Evolutionary conservation across 64 coral and sea anemone genomes (phyloP).

Genomic region (Montipora foliosa): DNA sequence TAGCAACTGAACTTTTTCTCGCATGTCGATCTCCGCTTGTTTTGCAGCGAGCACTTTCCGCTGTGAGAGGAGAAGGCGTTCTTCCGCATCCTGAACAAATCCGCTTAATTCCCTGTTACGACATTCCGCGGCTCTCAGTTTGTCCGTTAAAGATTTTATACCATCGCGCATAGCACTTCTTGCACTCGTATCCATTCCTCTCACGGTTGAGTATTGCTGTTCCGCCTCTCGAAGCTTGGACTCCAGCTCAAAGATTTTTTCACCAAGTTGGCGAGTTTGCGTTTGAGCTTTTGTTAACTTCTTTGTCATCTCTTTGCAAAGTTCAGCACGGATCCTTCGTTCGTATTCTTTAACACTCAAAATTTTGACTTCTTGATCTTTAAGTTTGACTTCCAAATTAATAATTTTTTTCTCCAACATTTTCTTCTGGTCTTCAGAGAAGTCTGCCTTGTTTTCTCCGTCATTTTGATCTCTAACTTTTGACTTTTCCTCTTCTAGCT

Average conservation of each 20-base stretch:
- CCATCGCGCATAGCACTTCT: conserved; percentile 23
- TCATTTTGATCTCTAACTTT: background rate
- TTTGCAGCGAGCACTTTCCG: conserved; percentile 34
- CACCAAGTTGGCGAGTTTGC: conserved; percentile 24
- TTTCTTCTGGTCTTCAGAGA: conserved; percentile 49
- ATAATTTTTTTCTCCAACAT: conserved; percentile 54
- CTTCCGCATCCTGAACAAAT: conserved; percentile 33
- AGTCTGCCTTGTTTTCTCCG: conserved; percentile 33
- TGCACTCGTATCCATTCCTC: conserved; percentile 22
- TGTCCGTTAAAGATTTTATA: conserved; percentile 24
- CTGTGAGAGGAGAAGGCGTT: conserved; percentile 23
- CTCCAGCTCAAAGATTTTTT: conserved; percentile 50
- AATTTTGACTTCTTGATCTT: conserved; percentile 52
- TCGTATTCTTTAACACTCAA: conserved; percentile 55
- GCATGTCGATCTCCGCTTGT: conserved; percentile 40
- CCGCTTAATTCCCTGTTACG: conserved; percentile 39
- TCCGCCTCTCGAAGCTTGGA: conserved; percentile 50
- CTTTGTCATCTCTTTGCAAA: conserved; percentile 52
- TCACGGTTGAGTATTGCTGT: conserved; percentile 17
- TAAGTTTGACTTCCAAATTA: conserved; percentile 30
- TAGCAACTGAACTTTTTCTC: conserved; percentile 55
- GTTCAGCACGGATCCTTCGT: conserved; percentile 41
- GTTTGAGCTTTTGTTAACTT: conserved; percentile 33
- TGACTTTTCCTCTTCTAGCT: conserved; percentile 17
- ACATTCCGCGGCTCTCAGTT: conserved; percentile 42